Percentiles rank a stretch among this genome's conserved stretches.
Conservation (phyloP, 2,797 vertebrate genomes). For the Gymnodraco acuticeps region DNA sequence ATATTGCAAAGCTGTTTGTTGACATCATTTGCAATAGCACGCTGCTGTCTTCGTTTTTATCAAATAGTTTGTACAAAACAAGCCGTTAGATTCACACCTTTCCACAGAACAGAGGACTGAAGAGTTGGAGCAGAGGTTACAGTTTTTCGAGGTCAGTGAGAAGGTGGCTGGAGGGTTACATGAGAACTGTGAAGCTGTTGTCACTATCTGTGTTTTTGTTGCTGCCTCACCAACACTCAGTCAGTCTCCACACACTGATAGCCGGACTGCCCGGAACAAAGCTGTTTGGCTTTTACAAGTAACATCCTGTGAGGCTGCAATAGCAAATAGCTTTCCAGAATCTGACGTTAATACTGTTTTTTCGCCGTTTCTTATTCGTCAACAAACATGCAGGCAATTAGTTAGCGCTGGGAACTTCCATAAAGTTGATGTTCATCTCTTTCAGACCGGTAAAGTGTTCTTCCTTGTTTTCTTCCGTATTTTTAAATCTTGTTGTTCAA, state of each 20-base stretch:
- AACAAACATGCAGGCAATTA: conserved; percentile 68
- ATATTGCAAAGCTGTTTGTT: conserved; percentile 50
- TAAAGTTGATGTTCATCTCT: conserved; percentile 40
- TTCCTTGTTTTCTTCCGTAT: conserved; percentile 73
- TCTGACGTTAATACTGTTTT: conserved; percentile 55
- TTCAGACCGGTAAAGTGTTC: conserved; percentile 58
- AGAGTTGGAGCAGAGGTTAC: conserved; percentile 21
- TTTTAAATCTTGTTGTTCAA: conserved; percentile 70
- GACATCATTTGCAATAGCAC: conserved; percentile 57
- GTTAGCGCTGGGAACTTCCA: conserved; percentile 62
- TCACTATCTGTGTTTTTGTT: conserved; percentile 60
- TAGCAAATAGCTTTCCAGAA: conserved; percentile 62
- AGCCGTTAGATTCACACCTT: conserved; percentile 35
- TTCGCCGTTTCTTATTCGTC: conserved; percentile 51
- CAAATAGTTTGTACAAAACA: neutral
- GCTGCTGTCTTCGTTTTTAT: conserved; percentile 61
- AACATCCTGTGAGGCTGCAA: conserved; percentile 80
- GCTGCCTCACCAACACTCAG: conserved; percentile 54
- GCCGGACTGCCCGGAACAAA: conserved; percentile 71
- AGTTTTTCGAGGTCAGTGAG: conserved; percentile 28
- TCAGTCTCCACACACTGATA: conserved; percentile 62
- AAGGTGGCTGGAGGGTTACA: conserved; percentile 39
- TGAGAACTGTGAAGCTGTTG: conserved; percentile 69
- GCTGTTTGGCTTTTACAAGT: conserved; percentile 68
- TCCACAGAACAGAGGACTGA: conserved; percentile 6